Base-by-base conservation (phyloP, 2,888 invertebrate species). In the Nomada lathburiana region DNA sequence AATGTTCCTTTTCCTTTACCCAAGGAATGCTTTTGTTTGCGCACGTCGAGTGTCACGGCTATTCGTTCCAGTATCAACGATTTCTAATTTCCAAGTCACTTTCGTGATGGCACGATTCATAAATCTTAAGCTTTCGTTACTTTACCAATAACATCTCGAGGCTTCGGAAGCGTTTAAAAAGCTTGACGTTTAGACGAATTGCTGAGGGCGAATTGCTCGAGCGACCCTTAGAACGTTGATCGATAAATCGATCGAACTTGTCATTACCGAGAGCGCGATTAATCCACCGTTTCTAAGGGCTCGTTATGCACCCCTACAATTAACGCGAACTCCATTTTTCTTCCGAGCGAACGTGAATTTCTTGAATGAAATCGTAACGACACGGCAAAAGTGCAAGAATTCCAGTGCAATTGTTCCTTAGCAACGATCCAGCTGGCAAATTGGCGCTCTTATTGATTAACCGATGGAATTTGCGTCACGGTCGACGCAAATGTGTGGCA, bases 191-290 rank as follows among this genome's bases (percentile, higher is more conserved):
- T 18, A 18, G 36, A 53, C 11, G 76, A 72, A 76, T 76, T 11
- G 52, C 18, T 20, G 55, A 29, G 18, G 26, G n/a, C n/a, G 2
- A 20, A 20, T n/a, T 52, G 23, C 16, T 13, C 42, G 50, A 7
- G 18, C 42, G 47, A 26, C 71, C 16, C 59, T 73, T 63, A 20
- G 50, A 75, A 64, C 70, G 53, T 76, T 80, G 87, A 87, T 81
- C 75, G 83, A 89, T 84, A 64, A 76, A 72, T 82, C 69, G 76
- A 76, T 78, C 74, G 55, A n/a, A 53, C 29, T 53, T 13, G 29
- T 1, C 79, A 69, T 42, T 44, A 11, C 16, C 50, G 70, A 79
- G 50, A 65, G 55, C 72, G 83, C 85, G 83, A 86, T 86, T 67
- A 68, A 42, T 47, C 36, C 10, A 50, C 50, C 50, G 68, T 65